Percentiles rank a stretch among this genome's conserved stretches.
phyloP scores from a whole-genome alignment of 37 sponge, comb jelly and placozoan genomes.

The Cliona cf. orientalis region DNA sequence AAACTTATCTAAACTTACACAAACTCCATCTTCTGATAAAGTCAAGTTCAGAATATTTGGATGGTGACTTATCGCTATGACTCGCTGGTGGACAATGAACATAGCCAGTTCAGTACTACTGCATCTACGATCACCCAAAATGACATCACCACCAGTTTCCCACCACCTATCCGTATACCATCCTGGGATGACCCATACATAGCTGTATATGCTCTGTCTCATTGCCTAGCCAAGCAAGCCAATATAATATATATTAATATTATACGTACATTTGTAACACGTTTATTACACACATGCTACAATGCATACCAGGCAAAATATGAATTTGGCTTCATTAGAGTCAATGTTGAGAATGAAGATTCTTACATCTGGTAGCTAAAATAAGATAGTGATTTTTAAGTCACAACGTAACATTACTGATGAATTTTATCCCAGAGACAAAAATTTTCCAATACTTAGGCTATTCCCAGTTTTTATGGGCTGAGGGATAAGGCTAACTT shows the following conservation, averaged over 20 bases:
- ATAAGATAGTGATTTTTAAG: not conserved
- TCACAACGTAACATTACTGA: not conserved
- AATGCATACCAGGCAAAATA: constrained; percentile 1
- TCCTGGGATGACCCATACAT: constrained; percentile 32
- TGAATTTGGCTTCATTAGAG: not conserved
- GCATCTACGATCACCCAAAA: not conserved
- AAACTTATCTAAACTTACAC: too few relatives aligned
- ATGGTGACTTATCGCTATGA: constrained; percentile 4
- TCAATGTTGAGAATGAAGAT: constrained; percentile 43
- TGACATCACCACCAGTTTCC: not conserved
- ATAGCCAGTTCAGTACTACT: not conserved
- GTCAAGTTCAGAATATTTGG: not conserved
- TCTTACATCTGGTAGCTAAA: constrained; percentile 4
- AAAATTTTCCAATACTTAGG: too few relatives aligned
- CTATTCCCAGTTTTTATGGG: not conserved
- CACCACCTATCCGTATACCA: constrained; percentile 45
- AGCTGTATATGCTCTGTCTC: not conserved
- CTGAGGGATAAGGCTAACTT: not conserved
- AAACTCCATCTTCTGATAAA: not conserved
- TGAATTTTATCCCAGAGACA: not conserved
- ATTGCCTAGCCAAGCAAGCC: not conserved
- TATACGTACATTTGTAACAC: not conserved
- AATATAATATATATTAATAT: not conserved
- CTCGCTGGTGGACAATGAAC: constrained; percentile 8
- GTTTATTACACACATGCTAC: not conserved